Conservation (phyloP, 2,113 vertebrate species). For the Alaudala cheleensis region DNA sequence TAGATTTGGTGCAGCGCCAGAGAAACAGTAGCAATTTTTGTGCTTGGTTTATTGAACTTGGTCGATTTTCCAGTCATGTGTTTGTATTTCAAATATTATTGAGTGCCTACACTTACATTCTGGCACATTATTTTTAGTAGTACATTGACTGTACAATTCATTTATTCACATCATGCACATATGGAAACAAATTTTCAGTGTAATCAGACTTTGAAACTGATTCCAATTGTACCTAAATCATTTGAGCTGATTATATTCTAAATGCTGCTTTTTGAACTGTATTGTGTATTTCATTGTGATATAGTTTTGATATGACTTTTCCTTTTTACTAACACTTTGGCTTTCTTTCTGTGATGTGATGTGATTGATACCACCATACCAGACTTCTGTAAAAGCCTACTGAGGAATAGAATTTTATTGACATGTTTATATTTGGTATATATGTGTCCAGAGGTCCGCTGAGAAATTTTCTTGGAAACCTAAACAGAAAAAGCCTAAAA, state of each 20-base stretch:
- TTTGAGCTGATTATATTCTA: not conserved
- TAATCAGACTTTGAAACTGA: not conserved
- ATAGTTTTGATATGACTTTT: not conserved
- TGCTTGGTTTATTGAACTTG: not conserved
- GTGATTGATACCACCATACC: not conserved
- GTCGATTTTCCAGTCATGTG: not conserved
- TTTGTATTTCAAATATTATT: not conserved
- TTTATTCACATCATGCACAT: not conserved
- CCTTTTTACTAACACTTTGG: not conserved
- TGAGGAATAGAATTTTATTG: not conserved
- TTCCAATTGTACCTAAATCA: not conserved
- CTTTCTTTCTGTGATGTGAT: not conserved
- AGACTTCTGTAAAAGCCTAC: not conserved
- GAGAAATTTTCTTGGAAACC: not conserved
- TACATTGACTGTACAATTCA: not conserved
- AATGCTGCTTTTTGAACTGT: not conserved
- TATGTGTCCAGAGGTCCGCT: not conserved
- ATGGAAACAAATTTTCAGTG: not conserved
- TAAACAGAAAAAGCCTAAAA: not conserved
- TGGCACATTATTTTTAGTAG: not conserved
- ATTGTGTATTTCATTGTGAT: not conserved
- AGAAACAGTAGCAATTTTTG: not conserved
- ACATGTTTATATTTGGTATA: not conserved
- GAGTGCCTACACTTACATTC: not conserved
- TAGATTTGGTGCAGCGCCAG: not conserved